A percentile compares a stretch with the other conserved stretches of the same genome.
Evolutionary conservation across 2,797 vertebrate species (phyloP).

Genomic region (Pachyuromys duprasi): DNA sequence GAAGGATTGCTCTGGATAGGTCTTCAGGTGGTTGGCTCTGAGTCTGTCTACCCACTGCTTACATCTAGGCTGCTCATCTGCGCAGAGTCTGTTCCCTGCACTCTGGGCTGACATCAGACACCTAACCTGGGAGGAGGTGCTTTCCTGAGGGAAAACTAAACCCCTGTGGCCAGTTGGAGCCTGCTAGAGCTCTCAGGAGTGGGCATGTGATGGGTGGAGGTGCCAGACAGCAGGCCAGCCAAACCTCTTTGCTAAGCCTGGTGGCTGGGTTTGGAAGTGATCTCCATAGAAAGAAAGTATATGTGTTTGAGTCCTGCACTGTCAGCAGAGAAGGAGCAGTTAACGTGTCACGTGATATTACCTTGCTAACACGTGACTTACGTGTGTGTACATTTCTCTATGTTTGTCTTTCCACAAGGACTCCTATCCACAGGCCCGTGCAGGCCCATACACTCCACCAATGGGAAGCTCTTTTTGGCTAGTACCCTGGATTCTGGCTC

Average conservation of each 20-base stretch:
- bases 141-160: slow-evolving; percentile 8
- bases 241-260: background rate
- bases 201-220: background rate
- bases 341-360: background rate
- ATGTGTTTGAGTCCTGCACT: background rate
- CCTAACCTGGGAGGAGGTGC: background rate
- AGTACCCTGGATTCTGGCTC: background rate
- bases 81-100: background rate
- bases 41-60: background rate
- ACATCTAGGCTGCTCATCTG: background rate
- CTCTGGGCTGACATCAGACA: background rate
- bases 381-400: background rate
- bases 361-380: background rate
- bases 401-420: background rate
- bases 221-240: background rate
- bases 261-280: background rate
- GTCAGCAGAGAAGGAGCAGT: background rate
- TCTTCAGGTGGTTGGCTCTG: background rate
- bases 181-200: background rate
- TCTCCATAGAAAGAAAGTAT: background rate
- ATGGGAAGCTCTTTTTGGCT: background rate
- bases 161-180: slow-evolving; percentile 1
- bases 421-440: background rate
- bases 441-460: background rate
- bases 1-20: background rate